Base-by-base conservation (phyloP, 1,140 invertebrate species). In the Nilaparvata lugens region DNA sequence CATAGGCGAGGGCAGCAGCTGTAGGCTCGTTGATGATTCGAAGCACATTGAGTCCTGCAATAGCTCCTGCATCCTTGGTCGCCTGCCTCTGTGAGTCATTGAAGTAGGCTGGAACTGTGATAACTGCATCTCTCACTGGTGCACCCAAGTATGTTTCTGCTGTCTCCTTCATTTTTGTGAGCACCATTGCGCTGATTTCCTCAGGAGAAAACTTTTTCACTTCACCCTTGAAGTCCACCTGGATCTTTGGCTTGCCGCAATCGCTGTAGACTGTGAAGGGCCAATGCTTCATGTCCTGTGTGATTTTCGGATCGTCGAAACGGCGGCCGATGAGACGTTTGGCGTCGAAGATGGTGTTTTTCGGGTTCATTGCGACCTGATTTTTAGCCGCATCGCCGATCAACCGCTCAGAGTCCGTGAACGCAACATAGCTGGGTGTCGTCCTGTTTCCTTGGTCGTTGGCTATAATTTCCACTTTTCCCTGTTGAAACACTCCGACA, bases 381-480 rank as follows among this genome's bases (percentile, higher is more conserved):
- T 78, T 87, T 71, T 88, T 82, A 1, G 83, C 83, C 62, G 78
- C 80, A 68, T 88, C 85, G 25, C 86, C 85, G 57, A 90, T 86
- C 11, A 90, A 75, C 2, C 87, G 73, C 70, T 93, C 89, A 0
- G 83, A 86, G 62, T 92, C 88, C 1, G 85, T 90, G 73, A 93
- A 87, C 1, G 90, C 92, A 40, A 96, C 92, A 75, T 94, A 95
- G 58, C 86, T 88, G 7, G 91, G 91, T 40, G 92, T 95, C 24
- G 91, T 95, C 48, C 92, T 76, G 76, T 95, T 95, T 19, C 93
- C 93, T 77, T 94, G 91, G 72, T 95, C 93, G 72, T 96, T 95
- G 68, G 91, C 91, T 67, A 95, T 94, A 69, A 95, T 94, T 74
- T 94, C 91, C 43, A 95, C 86, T 75, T 91, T 93, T 53, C 89